These are phyloP conservation scores for Silurus glanis DNA, from an alignment of 2,113 vertebrate genomes.

Conservation along the genomic window DNA sequence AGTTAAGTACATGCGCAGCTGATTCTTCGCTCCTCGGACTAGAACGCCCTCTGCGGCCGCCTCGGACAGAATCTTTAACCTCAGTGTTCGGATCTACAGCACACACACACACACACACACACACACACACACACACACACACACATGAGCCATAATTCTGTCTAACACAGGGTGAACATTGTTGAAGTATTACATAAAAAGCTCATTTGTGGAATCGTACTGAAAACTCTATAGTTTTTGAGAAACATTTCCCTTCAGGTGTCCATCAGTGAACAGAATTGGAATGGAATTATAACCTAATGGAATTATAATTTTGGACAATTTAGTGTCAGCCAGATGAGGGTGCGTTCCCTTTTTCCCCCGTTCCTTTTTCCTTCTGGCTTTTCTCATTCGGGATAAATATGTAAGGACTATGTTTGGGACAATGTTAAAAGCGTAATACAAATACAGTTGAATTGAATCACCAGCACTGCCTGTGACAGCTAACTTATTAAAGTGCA, in stretches of 20 bases:
- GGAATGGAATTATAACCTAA: too few relatives aligned
- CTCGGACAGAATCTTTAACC: constrained; percentile 87
- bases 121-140: neutral
- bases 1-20: constrained; percentile 91
- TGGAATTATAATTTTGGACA: too few relatives aligned
- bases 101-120: neutral
- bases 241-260: neutral
- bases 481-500: neutral
- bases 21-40: constrained; percentile 81
- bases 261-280: too few relatives aligned
- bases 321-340: too few relatives aligned
- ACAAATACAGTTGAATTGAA: too few relatives aligned
- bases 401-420: too few relatives aligned
- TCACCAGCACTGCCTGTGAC: neutral
- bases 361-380: too few relatives aligned
- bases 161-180: neutral
- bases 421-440: too few relatives aligned
- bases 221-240: too few relatives aligned
- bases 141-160: neutral
- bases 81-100: constrained; percentile 80
- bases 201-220: neutral
- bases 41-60: constrained; percentile 80
- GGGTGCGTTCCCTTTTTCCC: too few relatives aligned
- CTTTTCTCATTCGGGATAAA: too few relatives aligned
- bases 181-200: neutral